Conservation (phyloP, 2,113 vertebrate genomes). For the Pungitius pungitius region DNA sequence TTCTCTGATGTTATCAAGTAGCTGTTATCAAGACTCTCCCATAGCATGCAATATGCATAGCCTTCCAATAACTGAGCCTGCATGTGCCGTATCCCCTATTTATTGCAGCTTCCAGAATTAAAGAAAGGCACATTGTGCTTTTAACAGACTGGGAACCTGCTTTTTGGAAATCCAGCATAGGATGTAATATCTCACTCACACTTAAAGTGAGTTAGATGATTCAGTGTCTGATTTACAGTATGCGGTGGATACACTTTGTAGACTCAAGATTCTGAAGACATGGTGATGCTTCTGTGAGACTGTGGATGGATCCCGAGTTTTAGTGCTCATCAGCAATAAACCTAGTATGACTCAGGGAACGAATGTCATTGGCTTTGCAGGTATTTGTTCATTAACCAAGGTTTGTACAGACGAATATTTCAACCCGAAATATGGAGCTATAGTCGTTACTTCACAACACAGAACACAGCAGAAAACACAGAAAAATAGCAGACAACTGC, state of each 20-base stretch:
- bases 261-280: too few relatives aligned
- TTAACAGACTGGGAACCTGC: too few relatives aligned
- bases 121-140: too few relatives aligned
- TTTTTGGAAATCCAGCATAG: too few relatives aligned
- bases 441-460: too few relatives aligned
- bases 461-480: too few relatives aligned
- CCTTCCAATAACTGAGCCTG: too few relatives aligned
- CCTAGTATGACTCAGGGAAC: neutral
- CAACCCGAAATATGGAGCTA: neutral
- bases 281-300: too few relatives aligned
- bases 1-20: neutral
- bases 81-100: neutral
- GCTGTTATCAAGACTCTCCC: neutral
- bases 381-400: neutral
- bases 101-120: too few relatives aligned
- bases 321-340: neutral
- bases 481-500: too few relatives aligned
- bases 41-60: neutral
- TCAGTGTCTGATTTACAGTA: too few relatives aligned
- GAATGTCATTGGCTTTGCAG: neutral
- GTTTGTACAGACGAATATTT: neutral
- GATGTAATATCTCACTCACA: neutral
- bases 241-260: neutral
- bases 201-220: neutral
- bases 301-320: neutral